These are phyloP conservation scores for Kradibia gibbosae DNA, from an alignment of 1,140 invertebrate genomes.

Conservation along the genomic window DNA sequence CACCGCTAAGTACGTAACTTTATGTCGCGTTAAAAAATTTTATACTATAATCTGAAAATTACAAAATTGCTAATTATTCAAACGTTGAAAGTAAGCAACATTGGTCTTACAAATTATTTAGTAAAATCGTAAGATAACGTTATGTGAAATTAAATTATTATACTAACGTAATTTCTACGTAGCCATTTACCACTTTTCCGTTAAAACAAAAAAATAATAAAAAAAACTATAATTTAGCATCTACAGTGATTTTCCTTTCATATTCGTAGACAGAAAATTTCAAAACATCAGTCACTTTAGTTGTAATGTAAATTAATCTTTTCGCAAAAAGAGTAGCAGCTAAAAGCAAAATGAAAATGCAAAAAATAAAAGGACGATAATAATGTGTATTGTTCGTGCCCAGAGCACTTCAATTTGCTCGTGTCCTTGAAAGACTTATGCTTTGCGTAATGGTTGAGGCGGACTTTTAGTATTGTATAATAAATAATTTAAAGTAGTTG, in stretches of 20 bases:
- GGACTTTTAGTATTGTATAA: conserved; percentile 54
- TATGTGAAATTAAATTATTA: conserved; percentile 16
- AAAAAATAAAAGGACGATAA: conserved; percentile 50
- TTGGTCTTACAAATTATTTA: neutral
- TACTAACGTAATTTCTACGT: neutral
- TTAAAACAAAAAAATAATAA: conserved; percentile 2
- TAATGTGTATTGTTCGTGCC: conserved; percentile 51
- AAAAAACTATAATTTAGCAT: conserved; percentile 22
- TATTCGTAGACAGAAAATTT: conserved; percentile 23
- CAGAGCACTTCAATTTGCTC: conserved; percentile 51
- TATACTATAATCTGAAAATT: neutral
- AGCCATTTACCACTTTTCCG: neutral
- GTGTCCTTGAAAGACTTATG: conserved; percentile 53
- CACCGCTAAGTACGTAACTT: neutral
- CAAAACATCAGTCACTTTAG: conserved; percentile 32
- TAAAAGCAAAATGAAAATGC: conserved; percentile 24
- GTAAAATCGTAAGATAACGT: conserved; percentile 9
- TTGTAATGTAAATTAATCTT: conserved; percentile 48
- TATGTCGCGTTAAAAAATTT: conserved; percentile 17
- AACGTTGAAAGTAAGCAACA: neutral
- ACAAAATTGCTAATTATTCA: conserved; percentile 26
- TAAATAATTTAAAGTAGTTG: conserved; percentile 54
- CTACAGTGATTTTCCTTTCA: conserved; percentile 18
- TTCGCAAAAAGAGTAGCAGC: conserved; percentile 30
- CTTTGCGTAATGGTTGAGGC: conserved; percentile 50